Base-by-base conservation (phyloP, 2,113 vertebrate genomes). In the Vulpes vulpes region DNA sequence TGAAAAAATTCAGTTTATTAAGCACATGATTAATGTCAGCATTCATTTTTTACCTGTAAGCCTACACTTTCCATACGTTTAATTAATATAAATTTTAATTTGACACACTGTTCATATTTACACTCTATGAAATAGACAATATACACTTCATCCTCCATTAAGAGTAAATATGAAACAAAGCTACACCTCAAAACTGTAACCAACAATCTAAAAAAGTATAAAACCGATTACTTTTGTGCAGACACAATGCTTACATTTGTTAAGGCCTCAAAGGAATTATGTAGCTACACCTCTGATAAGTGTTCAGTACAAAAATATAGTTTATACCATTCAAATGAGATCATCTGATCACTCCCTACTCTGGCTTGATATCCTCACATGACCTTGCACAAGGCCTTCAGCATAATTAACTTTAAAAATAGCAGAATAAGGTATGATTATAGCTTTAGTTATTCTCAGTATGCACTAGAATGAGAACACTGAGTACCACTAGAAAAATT, bases 401-500 rank as follows among this genome's bases (percentile, higher is more conserved):
- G n/a, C 35, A 83, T 89, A 87, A 90, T 79, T 25, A 62, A 16
- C 62, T 96, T 81, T 71, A 57, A 90, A 90, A 96, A 88, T 82
- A 83, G 20, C 76, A 79, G 30, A 78, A 55, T 94, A 67, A 86
- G 4, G 3, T 62, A 73, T 96, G 83, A 84, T 55, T 91, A 87
- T 20, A 59, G 11, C 27, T 71, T 73, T 10, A 2, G 19, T 91
- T 95, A 64, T 32, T 10, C 43, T 85, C 27, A 71, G 8, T 91
- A 84, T 88, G 27, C 60, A 96, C n/a, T 87, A 95, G 12, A 92
- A 84, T 83, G 16, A 90, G 14, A 95, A 67, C 57, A 80, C 3
- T 88, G 12, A 94, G 83, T 93, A 87, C 94, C 27, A 94, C 43
- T 78, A 38, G 30, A 83, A 98, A 89, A 83, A 76, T 59, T 93